Base-by-base conservation (phyloP, 2,888 invertebrate genomes). In the Eupithecia subumbrata region DNA sequence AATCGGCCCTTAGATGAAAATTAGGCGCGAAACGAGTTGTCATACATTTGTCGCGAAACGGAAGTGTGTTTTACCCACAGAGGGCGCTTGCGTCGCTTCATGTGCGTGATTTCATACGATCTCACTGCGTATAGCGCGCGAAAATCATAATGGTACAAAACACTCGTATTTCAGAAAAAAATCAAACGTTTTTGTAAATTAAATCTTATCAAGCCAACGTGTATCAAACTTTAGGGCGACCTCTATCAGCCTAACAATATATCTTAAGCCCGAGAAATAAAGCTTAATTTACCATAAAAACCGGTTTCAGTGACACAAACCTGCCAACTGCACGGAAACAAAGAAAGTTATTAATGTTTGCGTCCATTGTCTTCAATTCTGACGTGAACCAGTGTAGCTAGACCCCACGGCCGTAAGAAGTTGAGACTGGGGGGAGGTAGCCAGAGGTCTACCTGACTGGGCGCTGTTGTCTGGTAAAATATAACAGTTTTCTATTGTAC, bases 331-430 rank as follows among this genome's bases (percentile, higher is more conserved):
- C 83, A 85, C 83, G 84, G 87, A 88, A 91, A 93, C 92, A 93
- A 93, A 92, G 93, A 91, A 92, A 92, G 91, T 92, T 93, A 94
- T 94, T 94, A 94, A 94, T 92, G 92, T 91, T 92, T 90, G 88
- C 87, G 82, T 84, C 88, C 86, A 92, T 94, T 94, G 93, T 94
- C 89, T 92, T 87, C 86, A 85, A 88, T 86, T 85, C 89, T 89
- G 89, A 89, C 88, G 85, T 79, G 79, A 78, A 79, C 92, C 91
- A 87, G 79, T 75, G 16, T 83, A 85, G 71, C 82, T 77, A 82
- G 89, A 86, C 81, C 86, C 84, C 79, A 80, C 76, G 60, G 80
- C 74, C 77, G 82, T 83, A 83, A 83, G 82, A 81, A 68, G 71
- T 63, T 22, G 73, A 70, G 72, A 79, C 80, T 79, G 64, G 56